phyloP scores from a whole-genome alignment of 2,797 vertebrate genomes.

The Miopithecus talapoin region DNA sequence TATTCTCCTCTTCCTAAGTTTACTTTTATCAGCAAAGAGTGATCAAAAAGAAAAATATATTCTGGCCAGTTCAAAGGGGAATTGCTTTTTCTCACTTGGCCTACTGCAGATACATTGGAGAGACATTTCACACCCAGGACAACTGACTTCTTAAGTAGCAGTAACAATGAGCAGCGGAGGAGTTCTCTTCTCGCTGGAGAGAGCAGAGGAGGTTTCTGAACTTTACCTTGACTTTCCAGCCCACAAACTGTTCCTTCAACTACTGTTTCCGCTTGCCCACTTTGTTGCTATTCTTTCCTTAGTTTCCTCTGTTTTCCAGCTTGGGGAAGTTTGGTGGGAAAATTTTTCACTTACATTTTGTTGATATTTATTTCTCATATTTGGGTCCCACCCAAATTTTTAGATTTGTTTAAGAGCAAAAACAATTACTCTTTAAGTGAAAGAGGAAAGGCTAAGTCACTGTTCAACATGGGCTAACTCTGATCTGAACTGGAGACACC shows the following conservation, averaged over 20 bases:
- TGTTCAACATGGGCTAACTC: not conserved
- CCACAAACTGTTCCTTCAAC: not conserved
- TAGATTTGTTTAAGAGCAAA: conserved; percentile 17
- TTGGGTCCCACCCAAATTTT: not conserved
- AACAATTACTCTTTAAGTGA: not conserved
- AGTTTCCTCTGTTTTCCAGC: not conserved
- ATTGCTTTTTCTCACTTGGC: not conserved
- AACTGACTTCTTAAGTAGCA: not conserved
- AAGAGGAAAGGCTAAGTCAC: not conserved
- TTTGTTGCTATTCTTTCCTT: not conserved
- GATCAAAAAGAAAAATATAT: conserved; percentile 20
- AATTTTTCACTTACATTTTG: not conserved
- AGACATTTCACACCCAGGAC: not conserved
- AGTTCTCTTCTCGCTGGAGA: not conserved
- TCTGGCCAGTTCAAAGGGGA: not conserved
- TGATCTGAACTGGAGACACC: not conserved
- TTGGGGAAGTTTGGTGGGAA: not conserved
- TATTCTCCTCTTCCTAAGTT: not conserved
- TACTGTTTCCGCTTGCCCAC: not conserved
- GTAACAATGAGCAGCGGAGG: not conserved
- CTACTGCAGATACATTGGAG: not conserved
- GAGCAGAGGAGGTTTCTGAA: not conserved
- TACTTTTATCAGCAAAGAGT: not conserved
- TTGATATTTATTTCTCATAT: not conserved
- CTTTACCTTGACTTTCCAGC: conserved; percentile 12